Percentiles rank a stretch among this genome's conserved stretches.
phyloP scores from a whole-genome alignment of 2,113 vertebrate genomes.

The Chloroceryle aenea region DNA sequence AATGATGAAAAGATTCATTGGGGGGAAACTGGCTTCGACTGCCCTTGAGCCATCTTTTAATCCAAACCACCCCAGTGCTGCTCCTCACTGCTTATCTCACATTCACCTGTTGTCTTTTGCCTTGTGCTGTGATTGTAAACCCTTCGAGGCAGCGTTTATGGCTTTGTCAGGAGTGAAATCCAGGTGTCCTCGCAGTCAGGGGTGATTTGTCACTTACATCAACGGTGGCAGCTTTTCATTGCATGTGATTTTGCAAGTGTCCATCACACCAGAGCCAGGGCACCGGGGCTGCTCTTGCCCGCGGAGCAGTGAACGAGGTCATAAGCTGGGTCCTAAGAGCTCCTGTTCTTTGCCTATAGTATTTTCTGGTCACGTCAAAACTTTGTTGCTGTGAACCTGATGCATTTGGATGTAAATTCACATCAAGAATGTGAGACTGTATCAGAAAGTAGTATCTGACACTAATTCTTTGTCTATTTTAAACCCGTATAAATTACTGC shows the following conservation, averaged over 20 bases:
- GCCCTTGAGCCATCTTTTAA: background rate
- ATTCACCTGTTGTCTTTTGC: background rate
- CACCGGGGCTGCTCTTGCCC: fast-evolving
- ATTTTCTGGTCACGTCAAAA: background rate
- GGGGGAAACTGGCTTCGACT: background rate
- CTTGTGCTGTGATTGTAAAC: background rate
- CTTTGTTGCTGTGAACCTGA: background rate
- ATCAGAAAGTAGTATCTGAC: background rate
- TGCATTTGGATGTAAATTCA: background rate
- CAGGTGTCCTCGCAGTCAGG: background rate
- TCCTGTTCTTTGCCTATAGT: fast-evolving
- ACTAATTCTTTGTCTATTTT: background rate
- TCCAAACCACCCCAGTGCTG: background rate
- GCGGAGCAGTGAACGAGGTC: fast-evolving
- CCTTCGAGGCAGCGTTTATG: background rate
- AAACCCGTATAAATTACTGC: background rate
- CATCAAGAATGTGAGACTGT: background rate
- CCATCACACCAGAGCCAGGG: background rate
- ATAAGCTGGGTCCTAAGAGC: fast-evolving
- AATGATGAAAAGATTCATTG: background rate
- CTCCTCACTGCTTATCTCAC: fast-evolving
- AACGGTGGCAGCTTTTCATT: background rate
- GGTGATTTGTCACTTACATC: background rate
- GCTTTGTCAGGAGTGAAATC: background rate
- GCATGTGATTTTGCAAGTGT: fast-evolving